Conservation (phyloP, 2,797 vertebrate genomes). For the Diglossa cyanea region DNA sequence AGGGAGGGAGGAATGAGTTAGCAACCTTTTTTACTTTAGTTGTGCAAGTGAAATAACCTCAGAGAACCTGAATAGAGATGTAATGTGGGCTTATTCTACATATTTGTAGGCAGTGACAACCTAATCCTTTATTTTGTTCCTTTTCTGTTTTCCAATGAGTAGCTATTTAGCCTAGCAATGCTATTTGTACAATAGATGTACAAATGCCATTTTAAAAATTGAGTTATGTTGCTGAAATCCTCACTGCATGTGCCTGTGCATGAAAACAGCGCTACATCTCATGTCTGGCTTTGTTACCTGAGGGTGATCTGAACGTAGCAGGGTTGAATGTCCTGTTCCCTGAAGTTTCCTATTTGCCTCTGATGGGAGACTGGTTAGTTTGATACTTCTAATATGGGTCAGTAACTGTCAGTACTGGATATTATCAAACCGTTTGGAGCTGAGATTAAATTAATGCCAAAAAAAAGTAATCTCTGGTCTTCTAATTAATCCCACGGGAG, state of each 20-base stretch:
- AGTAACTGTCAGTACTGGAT: background rate
- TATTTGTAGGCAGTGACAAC: background rate
- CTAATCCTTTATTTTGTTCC: background rate
- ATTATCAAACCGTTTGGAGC: slow-evolving; percentile 22
- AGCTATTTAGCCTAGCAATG: background rate
- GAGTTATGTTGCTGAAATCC: background rate
- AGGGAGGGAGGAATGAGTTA: background rate
- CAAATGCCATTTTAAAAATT: background rate
- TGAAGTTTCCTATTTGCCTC: background rate
- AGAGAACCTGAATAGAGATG: background rate
- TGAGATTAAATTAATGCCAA: slow-evolving; percentile 1
- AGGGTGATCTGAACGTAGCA: background rate
- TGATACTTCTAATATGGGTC: background rate
- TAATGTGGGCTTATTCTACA: background rate
- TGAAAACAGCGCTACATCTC: background rate
- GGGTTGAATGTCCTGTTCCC: background rate
- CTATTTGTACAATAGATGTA: background rate
- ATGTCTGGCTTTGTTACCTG: background rate
- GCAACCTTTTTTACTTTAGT: background rate
- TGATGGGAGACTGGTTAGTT: background rate
- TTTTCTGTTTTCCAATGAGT: background rate
- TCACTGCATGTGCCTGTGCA: background rate
- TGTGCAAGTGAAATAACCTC: background rate
- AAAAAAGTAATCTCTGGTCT: slow-evolving; percentile 4
- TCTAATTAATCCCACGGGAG: slow-evolving; percentile 61